Conservation (phyloP, 2,888 invertebrate species). For the Dorcus parallelipipedus region DNA sequence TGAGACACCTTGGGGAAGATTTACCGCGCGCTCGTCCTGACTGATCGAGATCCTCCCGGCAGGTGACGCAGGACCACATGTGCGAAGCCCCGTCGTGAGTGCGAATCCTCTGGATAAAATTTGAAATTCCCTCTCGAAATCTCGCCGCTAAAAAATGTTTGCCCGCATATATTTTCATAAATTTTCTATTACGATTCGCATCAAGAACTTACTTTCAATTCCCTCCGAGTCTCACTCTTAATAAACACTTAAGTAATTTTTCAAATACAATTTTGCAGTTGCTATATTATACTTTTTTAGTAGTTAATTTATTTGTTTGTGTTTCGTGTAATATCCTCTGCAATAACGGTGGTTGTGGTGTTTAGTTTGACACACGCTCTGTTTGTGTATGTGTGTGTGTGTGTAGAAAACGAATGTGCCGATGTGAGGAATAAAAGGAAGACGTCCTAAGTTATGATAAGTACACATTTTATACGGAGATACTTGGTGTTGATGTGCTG, state of each 20-base stretch:
- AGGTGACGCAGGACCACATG: slow-evolving; percentile 20
- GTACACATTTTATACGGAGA: slow-evolving; percentile 46
- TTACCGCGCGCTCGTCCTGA: too few relatives aligned
- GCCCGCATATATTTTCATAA: slow-evolving; percentile 43
- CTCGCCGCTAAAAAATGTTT: slow-evolving; percentile 38
- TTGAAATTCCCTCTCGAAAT: slow-evolving; percentile 39
- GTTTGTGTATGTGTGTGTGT: slow-evolving; percentile 8
- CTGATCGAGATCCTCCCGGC: slow-evolving; percentile 1
- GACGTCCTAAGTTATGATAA: slow-evolving; percentile 44
- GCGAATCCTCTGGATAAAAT: slow-evolving; percentile 34
- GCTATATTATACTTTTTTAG: too few relatives aligned
- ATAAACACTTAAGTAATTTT: too few relatives aligned
- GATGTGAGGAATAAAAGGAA: slow-evolving; percentile 17
- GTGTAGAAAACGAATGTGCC: too few relatives aligned
- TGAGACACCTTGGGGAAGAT: too few relatives aligned
- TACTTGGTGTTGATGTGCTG: slow-evolving; percentile 68
- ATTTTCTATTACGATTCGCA: slow-evolving; percentile 25
- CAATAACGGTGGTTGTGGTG: too few relatives aligned
- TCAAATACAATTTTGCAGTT: too few relatives aligned
- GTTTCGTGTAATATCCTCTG: too few relatives aligned
- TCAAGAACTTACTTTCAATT: too few relatives aligned
- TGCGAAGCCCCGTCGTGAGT: slow-evolving; percentile 20
- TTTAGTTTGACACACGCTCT: not conserved
- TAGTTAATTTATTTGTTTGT: too few relatives aligned
- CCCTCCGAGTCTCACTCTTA: too few relatives aligned